Conservation (phyloP, 2,888 invertebrate species). For the Mesorhabditis spiculigera region DNA sequence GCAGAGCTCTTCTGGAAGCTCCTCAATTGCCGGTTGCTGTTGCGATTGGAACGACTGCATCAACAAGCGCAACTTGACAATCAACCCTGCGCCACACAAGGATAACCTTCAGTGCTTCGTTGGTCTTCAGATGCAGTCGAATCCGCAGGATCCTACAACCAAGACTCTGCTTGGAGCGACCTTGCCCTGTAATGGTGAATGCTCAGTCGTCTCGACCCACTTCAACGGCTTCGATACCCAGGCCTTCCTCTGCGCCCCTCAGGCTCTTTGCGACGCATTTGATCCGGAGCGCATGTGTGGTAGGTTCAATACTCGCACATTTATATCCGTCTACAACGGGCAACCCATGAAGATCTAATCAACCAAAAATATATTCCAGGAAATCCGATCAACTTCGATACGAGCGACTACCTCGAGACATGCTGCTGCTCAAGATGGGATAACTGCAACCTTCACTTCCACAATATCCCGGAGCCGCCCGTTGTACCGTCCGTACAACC, state of each 20-base stretch:
- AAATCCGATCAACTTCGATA: background rate
- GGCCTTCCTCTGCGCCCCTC: slow-evolving; percentile 34
- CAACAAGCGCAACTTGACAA: slow-evolving; percentile 10
- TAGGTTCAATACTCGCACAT: too few relatives aligned
- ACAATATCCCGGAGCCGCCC: too few relatives aligned
- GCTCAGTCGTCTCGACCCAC: slow-evolving; percentile 25
- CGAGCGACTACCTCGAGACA: background rate
- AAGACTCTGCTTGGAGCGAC: slow-evolving; percentile 14
- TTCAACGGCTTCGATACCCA: slow-evolving; percentile 17
- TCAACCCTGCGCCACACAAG: background rate
- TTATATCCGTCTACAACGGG: too few relatives aligned
- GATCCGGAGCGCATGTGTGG: background rate
- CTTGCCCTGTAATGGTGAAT: slow-evolving; percentile 28
- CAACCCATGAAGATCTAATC: too few relatives aligned
- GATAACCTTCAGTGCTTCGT: slow-evolving; percentile 6
- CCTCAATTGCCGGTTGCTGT: slow-evolving; percentile 18
- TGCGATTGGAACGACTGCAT: slow-evolving; percentile 18
- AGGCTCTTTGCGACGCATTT: slow-evolving; percentile 14
- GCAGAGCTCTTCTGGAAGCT: background rate
- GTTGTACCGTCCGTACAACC: too few relatives aligned
- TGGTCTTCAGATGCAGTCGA: background rate
- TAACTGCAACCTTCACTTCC: background rate
- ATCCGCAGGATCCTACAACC: background rate
- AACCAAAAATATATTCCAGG: too few relatives aligned
- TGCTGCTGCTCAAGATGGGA: slow-evolving; percentile 3